Evolutionary conservation across 2,797 vertebrate genomes (phyloP).

Genomic region (Otolemur crassicaudatus): DNA sequence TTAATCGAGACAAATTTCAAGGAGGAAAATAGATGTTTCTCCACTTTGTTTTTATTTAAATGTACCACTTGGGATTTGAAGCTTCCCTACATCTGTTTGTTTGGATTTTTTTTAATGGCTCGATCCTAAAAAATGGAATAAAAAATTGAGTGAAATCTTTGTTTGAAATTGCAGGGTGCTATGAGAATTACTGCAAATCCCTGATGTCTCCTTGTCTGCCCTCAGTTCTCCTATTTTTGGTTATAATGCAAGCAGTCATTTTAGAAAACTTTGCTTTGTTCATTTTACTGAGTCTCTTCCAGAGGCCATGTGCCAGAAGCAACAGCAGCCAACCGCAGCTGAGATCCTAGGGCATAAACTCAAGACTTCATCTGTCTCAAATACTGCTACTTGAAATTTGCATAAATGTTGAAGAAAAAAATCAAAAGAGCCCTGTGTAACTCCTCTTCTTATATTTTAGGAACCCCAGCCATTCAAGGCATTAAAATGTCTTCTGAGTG

Average conservation of each 20-base stretch:
- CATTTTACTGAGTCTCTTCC: conserved; percentile 29
- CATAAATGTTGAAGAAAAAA: conserved; percentile 59
- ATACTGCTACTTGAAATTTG: conserved; percentile 71
- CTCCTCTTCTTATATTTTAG: conserved; percentile 34
- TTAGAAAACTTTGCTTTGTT: conserved; percentile 65
- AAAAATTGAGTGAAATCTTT: conserved; percentile 68
- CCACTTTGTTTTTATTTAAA: conserved; percentile 76
- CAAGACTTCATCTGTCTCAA: conserved; percentile 46
- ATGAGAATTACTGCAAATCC: conserved; percentile 67
- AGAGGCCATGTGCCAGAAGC: conserved; percentile 61
- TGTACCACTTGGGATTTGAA: conserved; percentile 73
- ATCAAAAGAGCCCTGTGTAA: conserved; percentile 2
- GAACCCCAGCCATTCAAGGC: conserved; percentile 2
- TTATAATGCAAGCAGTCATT: conserved; percentile 71
- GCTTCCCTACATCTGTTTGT: conserved; percentile 75
- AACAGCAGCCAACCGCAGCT: not conserved
- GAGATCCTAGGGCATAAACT: conserved; percentile 26
- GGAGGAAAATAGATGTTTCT: conserved; percentile 72
- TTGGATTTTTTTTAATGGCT: conserved; percentile 57
- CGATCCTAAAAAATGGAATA: conserved; percentile 51
- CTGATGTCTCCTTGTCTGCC: conserved; percentile 64
- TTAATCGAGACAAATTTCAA: conserved; percentile 63
- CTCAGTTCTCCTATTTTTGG: conserved; percentile 70
- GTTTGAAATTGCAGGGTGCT: conserved; percentile 74
- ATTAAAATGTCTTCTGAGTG: not conserved